Percentiles rank a stretch among this genome's conserved stretches.
These are phyloP conservation scores for Pseudorectes ferrugineus DNA, from an alignment of 2,113 vertebrate species.

Conservation along the genomic window DNA sequence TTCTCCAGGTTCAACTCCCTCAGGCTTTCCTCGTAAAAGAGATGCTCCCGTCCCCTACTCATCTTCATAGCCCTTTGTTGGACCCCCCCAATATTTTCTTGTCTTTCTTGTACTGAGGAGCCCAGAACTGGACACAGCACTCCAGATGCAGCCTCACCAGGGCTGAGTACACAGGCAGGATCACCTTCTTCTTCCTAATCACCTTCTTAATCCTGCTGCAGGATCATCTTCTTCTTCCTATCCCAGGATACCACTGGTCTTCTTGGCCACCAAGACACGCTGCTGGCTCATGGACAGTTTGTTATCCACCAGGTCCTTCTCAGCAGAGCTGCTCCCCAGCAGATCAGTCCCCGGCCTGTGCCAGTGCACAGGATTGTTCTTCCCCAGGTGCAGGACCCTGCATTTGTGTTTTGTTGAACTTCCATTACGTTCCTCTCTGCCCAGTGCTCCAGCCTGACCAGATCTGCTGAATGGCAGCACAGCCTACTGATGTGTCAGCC, in stretches of 20 bases:
- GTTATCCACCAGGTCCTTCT: background rate
- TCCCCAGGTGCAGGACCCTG: background rate
- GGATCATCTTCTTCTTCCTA: background rate
- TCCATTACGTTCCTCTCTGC: background rate
- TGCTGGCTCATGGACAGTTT: rapidly evolving
- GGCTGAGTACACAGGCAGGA: background rate
- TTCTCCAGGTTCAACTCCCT: background rate
- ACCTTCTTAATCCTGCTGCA: too few relatives aligned
- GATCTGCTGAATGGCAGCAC: background rate
- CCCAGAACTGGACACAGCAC: background rate
- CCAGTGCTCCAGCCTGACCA: background rate
- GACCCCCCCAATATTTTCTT: background rate
- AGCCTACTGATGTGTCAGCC: background rate
- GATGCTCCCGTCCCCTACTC: rapidly evolving
- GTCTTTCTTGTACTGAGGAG: background rate
- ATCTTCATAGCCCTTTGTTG: background rate
- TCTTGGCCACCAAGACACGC: background rate
- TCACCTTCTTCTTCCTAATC: background rate
- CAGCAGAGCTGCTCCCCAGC: background rate
- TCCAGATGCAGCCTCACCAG: background rate
- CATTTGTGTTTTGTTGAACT: background rate
- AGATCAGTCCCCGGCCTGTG: background rate
- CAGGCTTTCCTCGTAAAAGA: background rate
- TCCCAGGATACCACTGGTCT: rapidly evolving
- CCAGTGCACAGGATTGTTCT: rapidly evolving